Conservation (phyloP, 2,888 invertebrate species). For the Petrolisthes manimaculis region DNA sequence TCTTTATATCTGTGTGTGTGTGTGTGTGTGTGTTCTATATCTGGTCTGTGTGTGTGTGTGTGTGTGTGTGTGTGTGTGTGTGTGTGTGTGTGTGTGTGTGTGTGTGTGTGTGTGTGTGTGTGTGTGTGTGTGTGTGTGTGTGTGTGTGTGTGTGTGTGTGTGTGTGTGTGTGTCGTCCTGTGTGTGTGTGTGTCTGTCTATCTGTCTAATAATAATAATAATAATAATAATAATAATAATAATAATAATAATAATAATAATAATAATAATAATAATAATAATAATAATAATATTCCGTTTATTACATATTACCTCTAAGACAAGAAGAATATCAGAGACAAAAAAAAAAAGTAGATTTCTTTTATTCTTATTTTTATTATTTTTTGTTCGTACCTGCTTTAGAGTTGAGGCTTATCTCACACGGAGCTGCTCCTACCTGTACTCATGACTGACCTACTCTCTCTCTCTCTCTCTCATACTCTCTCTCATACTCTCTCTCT, state of each 20-base stretch:
- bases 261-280: too few species aligned
- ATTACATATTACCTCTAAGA: too few species aligned
- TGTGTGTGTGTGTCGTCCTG: not conserved
- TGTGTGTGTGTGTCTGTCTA: not conserved
- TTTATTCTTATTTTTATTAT: too few species aligned
- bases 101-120: not conserved
- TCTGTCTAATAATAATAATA: not conserved
- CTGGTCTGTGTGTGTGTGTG: too few species aligned
- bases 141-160: not conserved
- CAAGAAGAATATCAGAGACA: too few species aligned
- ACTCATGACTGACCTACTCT: not conserved
- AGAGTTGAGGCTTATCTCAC: too few species aligned
- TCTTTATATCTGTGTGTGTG: too few species aligned
- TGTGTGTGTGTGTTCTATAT: too few species aligned
- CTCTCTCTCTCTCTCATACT: not conserved
- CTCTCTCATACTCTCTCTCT: not conserved
- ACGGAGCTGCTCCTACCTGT: not conserved
- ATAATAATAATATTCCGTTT: too few species aligned
- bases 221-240: conserved; percentile 1
- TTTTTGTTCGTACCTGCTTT: too few species aligned
- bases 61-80: too few species aligned
- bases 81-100: not conserved
- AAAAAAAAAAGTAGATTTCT: too few species aligned
- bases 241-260: not conserved
- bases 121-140: not conserved